These are phyloP conservation scores for Stichodactyla mertensii DNA, from an alignment of 64 coral and sea anemone genomes.

Conservation along the genomic window DNA sequence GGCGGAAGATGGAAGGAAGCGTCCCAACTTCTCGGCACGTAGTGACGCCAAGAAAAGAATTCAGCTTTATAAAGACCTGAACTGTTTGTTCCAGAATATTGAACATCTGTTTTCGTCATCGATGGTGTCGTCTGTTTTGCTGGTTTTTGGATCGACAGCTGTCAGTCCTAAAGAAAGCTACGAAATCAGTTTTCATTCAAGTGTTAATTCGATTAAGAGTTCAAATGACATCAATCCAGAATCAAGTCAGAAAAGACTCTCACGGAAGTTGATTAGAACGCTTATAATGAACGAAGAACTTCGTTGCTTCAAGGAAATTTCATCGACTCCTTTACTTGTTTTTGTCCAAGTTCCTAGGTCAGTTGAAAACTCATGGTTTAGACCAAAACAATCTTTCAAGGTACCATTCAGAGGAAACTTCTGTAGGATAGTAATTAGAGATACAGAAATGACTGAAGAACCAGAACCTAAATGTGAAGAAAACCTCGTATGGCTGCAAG, in stretches of 20 bases:
- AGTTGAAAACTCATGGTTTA: slow-evolving; percentile 61
- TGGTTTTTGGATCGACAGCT: slow-evolving; percentile 59
- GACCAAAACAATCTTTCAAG: slow-evolving; percentile 82
- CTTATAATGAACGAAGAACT: slow-evolving; percentile 77
- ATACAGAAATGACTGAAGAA: slow-evolving; percentile 9
- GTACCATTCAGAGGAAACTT: slow-evolving; percentile 61
- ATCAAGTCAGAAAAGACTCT: slow-evolving; percentile 27
- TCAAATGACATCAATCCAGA: slow-evolving; percentile 4
- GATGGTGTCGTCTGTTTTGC: slow-evolving; percentile 27
- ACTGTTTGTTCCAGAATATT: slow-evolving; percentile 52
- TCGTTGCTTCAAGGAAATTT: slow-evolving; percentile 60
- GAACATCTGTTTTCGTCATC: slow-evolving; percentile 31
- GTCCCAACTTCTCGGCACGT: background rate
- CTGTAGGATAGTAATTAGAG: slow-evolving; percentile 47
- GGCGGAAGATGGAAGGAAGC: background rate
- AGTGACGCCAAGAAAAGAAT: slow-evolving; percentile 49
- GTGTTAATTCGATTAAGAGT: background rate
- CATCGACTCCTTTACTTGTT: slow-evolving; percentile 75
- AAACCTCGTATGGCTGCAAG: slow-evolving; percentile 76
- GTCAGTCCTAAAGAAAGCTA: slow-evolving; percentile 71
- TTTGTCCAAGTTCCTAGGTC: slow-evolving; percentile 57
- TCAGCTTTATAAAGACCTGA: slow-evolving; percentile 47
- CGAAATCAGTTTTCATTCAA: slow-evolving; percentile 27
- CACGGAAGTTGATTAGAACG: slow-evolving; percentile 72
- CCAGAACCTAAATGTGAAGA: background rate